Evolutionary conservation across 2,888 invertebrate species (phyloP).

Genomic region (Spisula solida): DNA sequence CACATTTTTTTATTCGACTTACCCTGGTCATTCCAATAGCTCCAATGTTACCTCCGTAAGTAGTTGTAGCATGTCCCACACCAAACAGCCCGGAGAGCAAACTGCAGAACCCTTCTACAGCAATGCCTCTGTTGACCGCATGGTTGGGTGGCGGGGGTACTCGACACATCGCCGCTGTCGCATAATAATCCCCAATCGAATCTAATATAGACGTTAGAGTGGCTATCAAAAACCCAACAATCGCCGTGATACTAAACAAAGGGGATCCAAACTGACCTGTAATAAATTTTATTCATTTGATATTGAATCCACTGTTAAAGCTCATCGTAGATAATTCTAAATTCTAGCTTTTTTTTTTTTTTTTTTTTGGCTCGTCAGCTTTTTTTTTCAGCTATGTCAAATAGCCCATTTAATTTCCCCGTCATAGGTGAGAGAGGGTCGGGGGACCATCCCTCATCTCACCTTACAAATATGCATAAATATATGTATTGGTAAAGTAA

Average conservation of each 20-base stretch:
- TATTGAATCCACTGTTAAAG: too few species aligned
- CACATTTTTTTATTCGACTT: not conserved
- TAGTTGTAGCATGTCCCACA: conserved; percentile 95
- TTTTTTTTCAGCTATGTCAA: too few species aligned
- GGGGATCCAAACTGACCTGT: conserved; percentile 80
- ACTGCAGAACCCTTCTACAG: conserved; percentile 94
- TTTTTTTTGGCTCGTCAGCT: too few species aligned
- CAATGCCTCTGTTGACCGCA: conserved; percentile 92
- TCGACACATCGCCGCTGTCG: conserved; percentile 91
- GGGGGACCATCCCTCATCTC: too few species aligned
- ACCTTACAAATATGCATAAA: too few species aligned
- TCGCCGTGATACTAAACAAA: conserved; percentile 72
- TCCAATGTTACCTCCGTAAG: conserved; percentile 96
- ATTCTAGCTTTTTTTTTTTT: too few species aligned
- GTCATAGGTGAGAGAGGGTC: too few species aligned
- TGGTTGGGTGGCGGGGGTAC: conserved; percentile 94
- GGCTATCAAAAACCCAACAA: conserved; percentile 79
- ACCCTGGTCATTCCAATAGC: conserved; percentile 95
- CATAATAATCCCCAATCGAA: conserved; percentile 94
- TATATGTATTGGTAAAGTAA: too few species aligned
- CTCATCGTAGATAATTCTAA: too few species aligned
- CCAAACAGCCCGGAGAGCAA: conserved; percentile 94
- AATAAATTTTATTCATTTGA: not conserved
- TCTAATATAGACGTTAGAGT: conserved; percentile 81
- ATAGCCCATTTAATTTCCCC: too few species aligned